Evolutionary conservation across 35 echinoderm and acorn worm genomes (phyloP), one percentile per base, ranked within the genome.

Genomic region (Heliocidaris tuberculata): DNA sequence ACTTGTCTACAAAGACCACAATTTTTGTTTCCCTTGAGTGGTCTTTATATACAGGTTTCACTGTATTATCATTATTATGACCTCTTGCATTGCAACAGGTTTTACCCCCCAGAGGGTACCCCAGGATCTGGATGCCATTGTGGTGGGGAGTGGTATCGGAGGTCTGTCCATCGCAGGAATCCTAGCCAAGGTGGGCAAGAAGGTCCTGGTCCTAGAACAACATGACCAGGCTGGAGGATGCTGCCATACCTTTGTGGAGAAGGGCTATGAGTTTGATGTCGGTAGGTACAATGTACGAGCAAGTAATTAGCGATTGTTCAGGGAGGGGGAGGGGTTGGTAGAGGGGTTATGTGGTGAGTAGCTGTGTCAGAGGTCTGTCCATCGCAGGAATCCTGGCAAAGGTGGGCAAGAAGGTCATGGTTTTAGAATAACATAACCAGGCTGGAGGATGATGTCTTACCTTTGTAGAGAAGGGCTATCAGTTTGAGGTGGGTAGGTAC

Each of bases 221-320:
- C 98, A 99, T 94, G 98, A 99, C 93, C 98, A 99, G 85, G 97
- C 98, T 29, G 98, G 98, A 32, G 98, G 98, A 27, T 99, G 98
- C 95, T 99, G 98, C 90, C 98, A 99, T 88, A 96, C 96, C 31
- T 99, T 96, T 88, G 88, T 96, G 31, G 98, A 99, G 47, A 99
- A 99, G 61, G 98, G 98, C 27, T 99, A 95, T 88, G 98, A 99
- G 65, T 99, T 99, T 99, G 98, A 99, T 96, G 98, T 99, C 24
- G 98, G 98, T 99, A 95, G 86, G 97, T 95, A 47, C 2, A 89
- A 42, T 87, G 19, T 87, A 2, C 59, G 11, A 15, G 12, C 9
- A 60, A 15, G 12, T 60, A 12, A 15, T 15, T 60, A 19, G 59
- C 2, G 59, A 60, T 60, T 7, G 59, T 60, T 42, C 35, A 3